Conservation (phyloP, 2,888 invertebrate species). For the Cyrtodaria siliqua region DNA sequence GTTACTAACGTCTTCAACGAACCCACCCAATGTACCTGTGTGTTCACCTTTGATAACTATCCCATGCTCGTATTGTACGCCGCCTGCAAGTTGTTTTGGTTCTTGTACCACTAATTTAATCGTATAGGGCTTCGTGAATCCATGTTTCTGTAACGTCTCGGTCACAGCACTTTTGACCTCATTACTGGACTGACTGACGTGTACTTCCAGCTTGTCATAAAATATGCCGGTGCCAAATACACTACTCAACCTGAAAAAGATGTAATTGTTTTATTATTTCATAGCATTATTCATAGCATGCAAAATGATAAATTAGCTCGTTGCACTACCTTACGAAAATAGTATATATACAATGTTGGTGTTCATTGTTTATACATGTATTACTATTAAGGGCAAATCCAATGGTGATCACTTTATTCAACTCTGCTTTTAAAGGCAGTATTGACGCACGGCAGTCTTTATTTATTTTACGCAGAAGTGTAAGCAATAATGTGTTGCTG, state of each 20-base stretch:
- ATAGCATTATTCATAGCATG: too few species aligned
- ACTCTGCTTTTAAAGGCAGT: too few species aligned
- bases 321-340: too few species aligned
- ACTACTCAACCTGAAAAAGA: slow-evolving; percentile 12
- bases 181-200: slow-evolving; percentile 1
- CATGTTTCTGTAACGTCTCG: slow-evolving; percentile 6
- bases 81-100: slow-evolving; percentile 2
- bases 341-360: too few species aligned
- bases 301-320: too few species aligned
- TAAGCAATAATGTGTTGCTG: too few species aligned
- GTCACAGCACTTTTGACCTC: background rate
- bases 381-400: too few species aligned
- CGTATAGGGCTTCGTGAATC: slow-evolving; percentile 13
- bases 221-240: slow-evolving; percentile 31
- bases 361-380: too few species aligned
- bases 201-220: slow-evolving; percentile 29
- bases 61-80: slow-evolving; percentile 32
- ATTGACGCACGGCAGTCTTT: too few species aligned
- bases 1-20: slow-evolving; percentile 7
- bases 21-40: slow-evolving; percentile 34
- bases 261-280: too few species aligned
- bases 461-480: too few species aligned
- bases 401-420: too few species aligned
- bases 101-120: slow-evolving; percentile 17
- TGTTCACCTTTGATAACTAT: slow-evolving; percentile 4